phyloP scores from a whole-genome alignment of 1,140 invertebrate species.

The Bombus soroeensis region DNA sequence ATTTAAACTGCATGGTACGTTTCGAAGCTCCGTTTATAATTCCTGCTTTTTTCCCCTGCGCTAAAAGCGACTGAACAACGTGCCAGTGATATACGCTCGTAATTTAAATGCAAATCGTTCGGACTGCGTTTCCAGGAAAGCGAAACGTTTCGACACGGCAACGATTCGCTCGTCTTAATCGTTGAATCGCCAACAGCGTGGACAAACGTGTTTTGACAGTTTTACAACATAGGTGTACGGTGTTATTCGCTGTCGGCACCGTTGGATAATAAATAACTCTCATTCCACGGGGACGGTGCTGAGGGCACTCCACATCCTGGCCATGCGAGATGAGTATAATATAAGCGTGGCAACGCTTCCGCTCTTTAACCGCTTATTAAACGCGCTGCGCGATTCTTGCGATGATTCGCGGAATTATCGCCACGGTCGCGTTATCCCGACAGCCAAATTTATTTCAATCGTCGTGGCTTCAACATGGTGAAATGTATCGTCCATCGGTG shows the following conservation, averaged over 20 bases:
- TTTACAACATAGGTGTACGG: constrained; percentile 4
- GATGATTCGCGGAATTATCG: constrained; percentile 21
- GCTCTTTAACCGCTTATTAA: constrained; percentile 37
- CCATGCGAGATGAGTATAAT: constrained; percentile 40
- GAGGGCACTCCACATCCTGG: constrained; percentile 36
- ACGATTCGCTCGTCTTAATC: constrained; percentile 10
- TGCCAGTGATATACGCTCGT: too few species aligned
- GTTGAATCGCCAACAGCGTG: constrained; percentile 1
- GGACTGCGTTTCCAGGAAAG: neutral
- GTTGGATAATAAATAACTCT: constrained; percentile 48
- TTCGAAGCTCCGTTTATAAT: neutral
- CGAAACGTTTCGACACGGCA: neutral
- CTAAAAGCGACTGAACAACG: neutral
- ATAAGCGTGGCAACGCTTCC: constrained; percentile 41
- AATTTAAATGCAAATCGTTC: neutral
- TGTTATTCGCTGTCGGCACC: constrained; percentile 50
- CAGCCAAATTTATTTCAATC: neutral
- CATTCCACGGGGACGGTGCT: neutral
- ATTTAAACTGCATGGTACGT: neutral
- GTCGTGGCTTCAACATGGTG: too few species aligned
- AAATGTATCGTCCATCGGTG: too few species aligned
- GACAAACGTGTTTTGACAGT: constrained; percentile 14
- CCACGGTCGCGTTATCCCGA: neutral
- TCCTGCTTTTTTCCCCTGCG: too few species aligned
- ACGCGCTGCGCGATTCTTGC: constrained; percentile 1